Base-by-base conservation (phyloP, 2,888 invertebrate genomes). In the Synergus gifuensis region DNA sequence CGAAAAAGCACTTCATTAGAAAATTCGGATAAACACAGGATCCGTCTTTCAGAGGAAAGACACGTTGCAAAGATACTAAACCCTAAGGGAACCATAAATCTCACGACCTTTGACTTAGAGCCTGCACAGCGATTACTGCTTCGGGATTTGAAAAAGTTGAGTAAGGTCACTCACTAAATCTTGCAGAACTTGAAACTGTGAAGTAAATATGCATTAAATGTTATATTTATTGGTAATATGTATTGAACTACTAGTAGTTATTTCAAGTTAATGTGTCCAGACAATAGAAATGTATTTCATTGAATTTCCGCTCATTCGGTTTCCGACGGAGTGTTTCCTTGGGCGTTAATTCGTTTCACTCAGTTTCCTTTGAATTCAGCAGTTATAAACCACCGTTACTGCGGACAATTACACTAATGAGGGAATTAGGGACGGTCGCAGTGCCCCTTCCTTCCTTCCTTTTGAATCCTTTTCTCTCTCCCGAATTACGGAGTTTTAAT, bases 391-490 rank as follows among this genome's bases (percentile, higher is more conserved):
- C 54, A 54, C 36, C n/a, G 40, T n/a, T n/a, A 58, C 73, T 54
- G 54, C 73, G 73, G 54, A 73, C 73, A 73, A 73, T 73, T 73
- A 58, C 73, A 73, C 73, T 73, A 73, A 73, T 73, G 54, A 73
- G 73, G n/a, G 28, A 58, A 73, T 73, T 73, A 73, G 40, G 73
- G 54, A 73, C n/a, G 49, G 16, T 46, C 49, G 36, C 54, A n/a
- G 49, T 36, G n/a, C 49, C 36, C 54, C 54, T 73, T 36, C 54
- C 67, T 73, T 36, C 54, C 67, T 28, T 67, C 14, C 36, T n/a
- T 58, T 58, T n/a, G 40, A 54, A 12, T 54, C 40, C 7, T 36
- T 54, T 54, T 58, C 73, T 73, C 54, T 73, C 36, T 40, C 18
- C 8, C 73, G 73, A 73, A 54, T 73, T 73, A 58, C 54, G 54